Percentiles rank a stretch among this genome's conserved stretches.
phyloP scores from a whole-genome alignment of 2,113 vertebrate species.

The Synodontis membranacea region DNA sequence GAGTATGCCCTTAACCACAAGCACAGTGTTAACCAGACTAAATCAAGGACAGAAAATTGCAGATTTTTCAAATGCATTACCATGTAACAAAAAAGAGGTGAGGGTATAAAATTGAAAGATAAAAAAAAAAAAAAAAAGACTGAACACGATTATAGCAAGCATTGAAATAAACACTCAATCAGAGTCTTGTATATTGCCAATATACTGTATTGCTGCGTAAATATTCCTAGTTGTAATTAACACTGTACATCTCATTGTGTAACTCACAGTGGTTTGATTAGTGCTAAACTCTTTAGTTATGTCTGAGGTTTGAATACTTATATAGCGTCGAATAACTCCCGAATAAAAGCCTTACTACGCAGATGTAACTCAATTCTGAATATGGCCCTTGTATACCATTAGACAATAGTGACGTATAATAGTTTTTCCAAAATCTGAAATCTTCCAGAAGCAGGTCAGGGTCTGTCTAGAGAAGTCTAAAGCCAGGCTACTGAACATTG shows the following conservation, averaged over 20 bases:
- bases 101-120: not conserved
- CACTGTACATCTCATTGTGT: not conserved
- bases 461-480: not conserved
- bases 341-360: not conserved
- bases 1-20: not conserved
- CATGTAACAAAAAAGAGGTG: not conserved
- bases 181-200: not conserved
- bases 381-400: not conserved
- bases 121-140: not conserved
- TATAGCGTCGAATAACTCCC: no score
- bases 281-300: not conserved
- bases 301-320: not conserved
- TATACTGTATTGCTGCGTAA: not conserved
- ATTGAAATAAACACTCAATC: not conserved
- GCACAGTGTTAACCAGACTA: no score
- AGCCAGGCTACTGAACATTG: not conserved
- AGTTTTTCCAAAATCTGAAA: not conserved
- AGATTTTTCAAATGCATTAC: not conserved
- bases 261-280: not conserved
- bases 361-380: not conserved
- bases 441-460: not conserved
- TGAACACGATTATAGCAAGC: not conserved
- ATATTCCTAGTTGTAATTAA: not conserved
- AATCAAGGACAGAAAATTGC: not conserved
- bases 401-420: not conserved